Percentiles rank a stretch among this genome's conserved stretches.
phyloP scores from a whole-genome alignment of 2,888 invertebrate genomes.

The Ormia ochracea region DNA sequence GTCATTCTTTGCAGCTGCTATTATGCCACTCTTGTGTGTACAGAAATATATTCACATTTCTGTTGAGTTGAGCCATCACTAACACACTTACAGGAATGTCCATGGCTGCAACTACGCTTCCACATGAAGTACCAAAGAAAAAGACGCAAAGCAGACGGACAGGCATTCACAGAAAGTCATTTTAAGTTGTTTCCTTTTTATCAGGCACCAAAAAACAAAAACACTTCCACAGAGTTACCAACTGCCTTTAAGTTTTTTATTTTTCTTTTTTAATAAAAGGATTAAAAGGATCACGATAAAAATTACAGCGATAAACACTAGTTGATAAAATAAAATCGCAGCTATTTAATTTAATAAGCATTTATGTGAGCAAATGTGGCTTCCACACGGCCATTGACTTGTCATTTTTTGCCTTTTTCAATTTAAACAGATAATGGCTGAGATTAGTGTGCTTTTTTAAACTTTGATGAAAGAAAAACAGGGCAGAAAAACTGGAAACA shows the following conservation, averaged over 20 bases:
- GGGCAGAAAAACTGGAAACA: background rate
- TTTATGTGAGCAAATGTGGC: background rate
- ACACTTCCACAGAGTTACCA: constrained; percentile 29
- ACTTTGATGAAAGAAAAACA: no score
- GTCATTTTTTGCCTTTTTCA: background rate
- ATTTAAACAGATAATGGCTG: background rate
- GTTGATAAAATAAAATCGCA: constrained; percentile 21
- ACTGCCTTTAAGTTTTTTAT: constrained; percentile 32
- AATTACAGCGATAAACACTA: background rate
- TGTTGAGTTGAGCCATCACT: background rate
- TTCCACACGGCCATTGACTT: background rate
- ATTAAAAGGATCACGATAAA: constrained; percentile 38
- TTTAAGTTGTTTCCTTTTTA: constrained; percentile 53
- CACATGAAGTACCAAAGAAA: background rate
- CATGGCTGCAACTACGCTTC: background rate
- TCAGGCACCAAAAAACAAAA: constrained; percentile 11
- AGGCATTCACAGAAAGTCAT: constrained; percentile 47
- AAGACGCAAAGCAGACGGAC: background rate
- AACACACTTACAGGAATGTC: background rate
- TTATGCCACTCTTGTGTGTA: constrained; percentile 6
- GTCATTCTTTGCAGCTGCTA: constrained; percentile 44
- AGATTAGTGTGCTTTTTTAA: background rate
- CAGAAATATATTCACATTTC: constrained; percentile 1
- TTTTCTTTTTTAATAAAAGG: no score
- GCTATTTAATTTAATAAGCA: constrained; percentile 46